Evolutionary conservation across 2,113 vertebrate species (phyloP), one percentile per base, ranked within the genome.

Genomic region (Sphaerodactylus townsendi): DNA sequence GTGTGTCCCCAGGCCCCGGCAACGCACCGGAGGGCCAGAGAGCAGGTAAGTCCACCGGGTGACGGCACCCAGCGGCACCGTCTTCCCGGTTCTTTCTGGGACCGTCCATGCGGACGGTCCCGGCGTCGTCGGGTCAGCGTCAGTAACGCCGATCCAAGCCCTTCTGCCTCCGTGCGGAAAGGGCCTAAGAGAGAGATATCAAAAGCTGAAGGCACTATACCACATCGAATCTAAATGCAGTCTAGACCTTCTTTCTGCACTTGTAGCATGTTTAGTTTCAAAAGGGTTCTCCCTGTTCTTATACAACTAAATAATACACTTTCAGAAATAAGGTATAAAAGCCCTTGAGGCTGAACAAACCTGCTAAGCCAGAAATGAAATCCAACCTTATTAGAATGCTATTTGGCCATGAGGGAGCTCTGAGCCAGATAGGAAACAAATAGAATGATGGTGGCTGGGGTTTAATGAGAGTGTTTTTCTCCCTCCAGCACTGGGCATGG

Each of bases 311-410:
- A 64, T 64, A 64, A 64, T 59, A 48, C 11, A 30, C 23, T 62
- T 85, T 11, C 68, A 79, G 62, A 35, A 41, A 69, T 37, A 35
- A 21, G 66, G 30, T 62, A 62, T 39, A 84, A 25, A 62, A 71
- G 4, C 59, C 50, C 75, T 78, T 33, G 15, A 28, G 75, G 66
- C 46, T 64, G 39, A 33, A 28, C 21, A 84, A 77, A 77, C 74
- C 59, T 84, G 74, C 50, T 77, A 72, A 77, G 50, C 74, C 48
- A 44, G 74, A 70, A 84, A 66, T 84, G 50, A 59, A 70, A 25
- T 30, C 21, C 46, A 70, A 10, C 37, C 30, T 59, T 15, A 25
- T 14, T 15, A 76, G 28, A 73, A 37, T 28, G 39, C 21, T 44
- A 62, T 19, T 70, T 74, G n/a, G 30, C 8, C 10, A 37, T 17